Percentiles rank a stretch among this genome's conserved stretches.
Evolutionary conservation across 1,140 invertebrate species (phyloP).

Genomic region (Drosophila repleta): DNA sequence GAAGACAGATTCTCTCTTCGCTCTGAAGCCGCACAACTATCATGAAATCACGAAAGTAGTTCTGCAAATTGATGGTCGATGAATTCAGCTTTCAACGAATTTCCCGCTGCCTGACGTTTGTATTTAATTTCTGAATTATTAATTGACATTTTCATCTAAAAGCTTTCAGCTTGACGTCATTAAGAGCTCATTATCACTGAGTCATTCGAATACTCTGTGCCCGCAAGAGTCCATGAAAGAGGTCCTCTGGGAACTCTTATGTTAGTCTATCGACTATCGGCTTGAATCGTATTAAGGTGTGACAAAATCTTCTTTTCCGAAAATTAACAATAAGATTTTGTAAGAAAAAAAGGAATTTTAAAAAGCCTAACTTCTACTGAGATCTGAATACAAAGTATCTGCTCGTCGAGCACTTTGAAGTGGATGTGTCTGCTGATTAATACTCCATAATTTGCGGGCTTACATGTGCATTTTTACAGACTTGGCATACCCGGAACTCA

Average conservation of each 20-base stretch:
- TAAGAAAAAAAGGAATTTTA: no score
- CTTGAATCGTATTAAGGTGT: no score
- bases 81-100: conserved; percentile 16
- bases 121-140: conserved; percentile 53
- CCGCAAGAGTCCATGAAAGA: no score
- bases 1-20: no score
- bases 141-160: conserved; percentile 41
- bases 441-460: conserved; percentile 55
- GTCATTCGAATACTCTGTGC: conserved; percentile 9
- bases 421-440: not conserved
- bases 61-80: conserved; percentile 35
- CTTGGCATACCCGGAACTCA: conserved; percentile 54
- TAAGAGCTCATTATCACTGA: conserved; percentile 40
- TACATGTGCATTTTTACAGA: conserved; percentile 46
- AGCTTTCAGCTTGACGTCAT: conserved; percentile 22
- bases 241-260: no score
- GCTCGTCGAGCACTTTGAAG: not conserved
- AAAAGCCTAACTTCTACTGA: no score
- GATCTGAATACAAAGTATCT: not conserved
- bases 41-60: not conserved
- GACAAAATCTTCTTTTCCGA: no score
- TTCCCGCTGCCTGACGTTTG: conserved; percentile 6
- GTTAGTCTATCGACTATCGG: no score
- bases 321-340: no score
- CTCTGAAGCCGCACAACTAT: not conserved